Conservation (phyloP, 1,140 invertebrate genomes). For the Nymphalis io region DNA sequence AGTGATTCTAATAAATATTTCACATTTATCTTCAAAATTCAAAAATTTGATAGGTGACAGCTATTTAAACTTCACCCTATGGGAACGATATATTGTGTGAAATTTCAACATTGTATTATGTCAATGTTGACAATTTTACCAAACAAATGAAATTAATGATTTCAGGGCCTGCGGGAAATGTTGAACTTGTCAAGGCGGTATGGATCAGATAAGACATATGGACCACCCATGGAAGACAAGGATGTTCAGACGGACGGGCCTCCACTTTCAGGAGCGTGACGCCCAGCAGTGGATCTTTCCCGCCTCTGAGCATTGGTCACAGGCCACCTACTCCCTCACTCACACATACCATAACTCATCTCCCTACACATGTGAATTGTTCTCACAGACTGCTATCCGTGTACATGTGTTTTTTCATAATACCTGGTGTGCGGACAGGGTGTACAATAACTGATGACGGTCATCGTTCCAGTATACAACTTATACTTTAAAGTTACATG, state of each 20-base stretch:
- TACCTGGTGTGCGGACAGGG: constrained; percentile 25
- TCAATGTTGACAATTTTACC: too few relatives aligned
- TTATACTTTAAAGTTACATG: constrained; percentile 47
- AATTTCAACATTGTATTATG: neutral
- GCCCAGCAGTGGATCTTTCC: constrained; percentile 48
- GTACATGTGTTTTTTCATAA: constrained; percentile 22
- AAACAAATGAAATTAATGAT: constrained; percentile 5
- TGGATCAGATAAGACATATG: constrained; percentile 79
- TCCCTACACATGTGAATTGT: constrained; percentile 27
- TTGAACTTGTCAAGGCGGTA: constrained; percentile 85
- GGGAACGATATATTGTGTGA: too few relatives aligned
- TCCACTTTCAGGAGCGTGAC: constrained; percentile 66
- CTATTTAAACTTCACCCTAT: too few relatives aligned
- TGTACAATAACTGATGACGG: constrained; percentile 13
- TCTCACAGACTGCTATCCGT: constrained; percentile 28
- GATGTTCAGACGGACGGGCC: constrained; percentile 83
- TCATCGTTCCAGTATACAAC: constrained; percentile 49
- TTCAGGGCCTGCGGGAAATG: constrained; percentile 85
- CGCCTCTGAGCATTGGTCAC: constrained; percentile 28
- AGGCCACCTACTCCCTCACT: neutral
- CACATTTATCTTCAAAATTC: too few relatives aligned
- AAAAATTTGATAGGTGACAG: too few relatives aligned
- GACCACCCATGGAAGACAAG: constrained; percentile 82
- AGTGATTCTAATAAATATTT: too few relatives aligned
- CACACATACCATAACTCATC: constrained; percentile 15